Evolutionary conservation across 2,113 vertebrate species (phyloP), one percentile per base, ranked within the genome.

Genomic region (Scomber colias): DNA sequence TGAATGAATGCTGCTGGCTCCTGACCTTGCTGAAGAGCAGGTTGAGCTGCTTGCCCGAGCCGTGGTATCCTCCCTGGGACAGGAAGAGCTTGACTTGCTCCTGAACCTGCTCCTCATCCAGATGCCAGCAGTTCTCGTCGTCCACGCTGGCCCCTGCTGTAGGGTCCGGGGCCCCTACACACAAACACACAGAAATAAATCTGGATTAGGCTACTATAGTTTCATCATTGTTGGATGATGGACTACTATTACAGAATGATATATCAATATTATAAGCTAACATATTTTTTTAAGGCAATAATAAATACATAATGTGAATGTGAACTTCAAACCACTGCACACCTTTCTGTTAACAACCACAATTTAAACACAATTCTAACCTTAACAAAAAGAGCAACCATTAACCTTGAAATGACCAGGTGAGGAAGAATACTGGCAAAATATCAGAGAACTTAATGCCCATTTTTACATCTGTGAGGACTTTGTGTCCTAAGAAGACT

Each of bases 31-130:
- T 97, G 95, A 99, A 99, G 88, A 99, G 97, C 91, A 99, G 96
- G 95, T 98, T 99, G 92, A 99, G 98, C 85, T 99, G 98, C 91
- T 99, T 99, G 92, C 98, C 98, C 84, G 98, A 99, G 95, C 98
- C 97, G 57, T 99, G 98, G 95, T 99, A 99, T 83, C 98, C 98
- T 11, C 97, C 97, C 92, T 99, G 98, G 71, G 97, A 98, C 50
- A 99, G 97, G 92, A 99, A 99, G 77, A 99, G 96, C 92, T 99
- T 99, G 90, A 99, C 98, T 92, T 99, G 98, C 93, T 99, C 97
- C 95, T 98, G 97, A 87, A 99, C 98, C 91, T 99, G 98, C 88
- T 99, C 98, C 92, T 99, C 98, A 78, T 99, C 98, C 92, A 99
- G 93, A 94, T 99, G 98, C 98, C 98, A 99, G 94, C 98, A 99